Percentiles rank a stretch among this genome's conserved stretches.
Conservation (phyloP, 2,113 vertebrate species). For the Ardeotis arabs region DNA sequence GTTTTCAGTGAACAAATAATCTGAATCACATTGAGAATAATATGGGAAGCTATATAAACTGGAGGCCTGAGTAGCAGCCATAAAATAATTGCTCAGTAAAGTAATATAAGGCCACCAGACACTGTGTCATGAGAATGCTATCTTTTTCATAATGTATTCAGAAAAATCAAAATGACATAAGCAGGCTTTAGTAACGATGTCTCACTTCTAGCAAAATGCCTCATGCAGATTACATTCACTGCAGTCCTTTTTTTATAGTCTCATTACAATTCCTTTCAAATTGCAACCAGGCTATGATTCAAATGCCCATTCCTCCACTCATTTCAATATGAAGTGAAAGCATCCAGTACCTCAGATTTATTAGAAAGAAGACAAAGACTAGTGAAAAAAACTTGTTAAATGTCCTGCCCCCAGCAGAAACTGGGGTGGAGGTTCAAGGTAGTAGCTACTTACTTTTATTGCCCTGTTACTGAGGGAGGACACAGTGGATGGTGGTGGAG, state of each 20-base stretch:
- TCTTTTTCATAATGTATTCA: constrained; percentile 1
- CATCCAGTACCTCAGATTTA: neutral
- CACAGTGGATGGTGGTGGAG: rapidly evolving
- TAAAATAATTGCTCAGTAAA: neutral
- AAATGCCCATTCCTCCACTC: neutral
- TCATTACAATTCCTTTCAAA: constrained; percentile 1
- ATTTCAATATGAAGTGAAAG: neutral
- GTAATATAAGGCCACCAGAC: constrained; percentile 25
- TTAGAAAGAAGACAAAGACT: neutral
- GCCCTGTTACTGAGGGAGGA: neutral
- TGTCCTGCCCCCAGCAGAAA: neutral
- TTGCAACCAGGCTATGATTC: neutral
- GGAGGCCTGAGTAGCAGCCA: neutral
- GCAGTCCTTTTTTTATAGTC: constrained; percentile 29
- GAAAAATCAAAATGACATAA: constrained; percentile 37
- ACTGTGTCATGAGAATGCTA: neutral
- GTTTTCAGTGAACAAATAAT: neutral
- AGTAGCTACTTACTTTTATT: neutral
- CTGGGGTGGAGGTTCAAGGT: neutral
- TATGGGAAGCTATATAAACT: neutral
- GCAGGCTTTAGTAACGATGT: neutral
- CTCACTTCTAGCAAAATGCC: constrained; percentile 17
- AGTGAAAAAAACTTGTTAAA: neutral
- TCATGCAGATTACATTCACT: neutral
- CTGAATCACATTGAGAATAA: neutral